Conservation (phyloP, 2,113 vertebrate species). For the Hippocampus mohnikei region DNA sequence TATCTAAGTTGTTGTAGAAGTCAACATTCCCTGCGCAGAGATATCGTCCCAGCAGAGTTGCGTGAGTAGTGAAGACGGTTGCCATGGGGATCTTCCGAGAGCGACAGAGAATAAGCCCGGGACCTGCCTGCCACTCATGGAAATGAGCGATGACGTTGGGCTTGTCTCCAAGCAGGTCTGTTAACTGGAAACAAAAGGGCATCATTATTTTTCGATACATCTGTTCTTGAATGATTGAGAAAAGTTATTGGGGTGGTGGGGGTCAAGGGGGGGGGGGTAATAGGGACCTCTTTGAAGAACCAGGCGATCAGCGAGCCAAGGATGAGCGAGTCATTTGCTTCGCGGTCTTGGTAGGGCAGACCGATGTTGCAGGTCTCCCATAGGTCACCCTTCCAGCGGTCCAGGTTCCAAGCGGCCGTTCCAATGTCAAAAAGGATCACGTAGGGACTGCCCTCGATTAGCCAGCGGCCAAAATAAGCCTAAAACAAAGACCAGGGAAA, state of each 20-base stretch:
- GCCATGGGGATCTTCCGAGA: constrained; percentile 83
- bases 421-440: constrained; percentile 89
- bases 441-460: constrained; percentile 91
- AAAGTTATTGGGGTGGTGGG: no score
- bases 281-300: constrained; percentile 91
- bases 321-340: constrained; percentile 88
- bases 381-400: constrained; percentile 91
- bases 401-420: constrained; percentile 87
- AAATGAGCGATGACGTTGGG: constrained; percentile 85
- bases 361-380: constrained; percentile 86
- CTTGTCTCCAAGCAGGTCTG: constrained; percentile 75
- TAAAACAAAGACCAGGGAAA: constrained; percentile 33
- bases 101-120: constrained; percentile 83
- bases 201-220: not conserved
- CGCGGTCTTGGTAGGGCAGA: constrained; percentile 84
- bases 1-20: constrained; percentile 94
- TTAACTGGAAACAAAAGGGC: constrained; percentile 70
- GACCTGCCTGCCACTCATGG: constrained; percentile 94
- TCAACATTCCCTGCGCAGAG: constrained; percentile 91
- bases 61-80: constrained; percentile 93
- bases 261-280: no score
- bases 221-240: no score
- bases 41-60: constrained; percentile 90
- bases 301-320: constrained; percentile 89
- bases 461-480: constrained; percentile 92